Evolutionary conservation across 2,888 invertebrate species (phyloP), one percentile per base, ranked within the genome.

Genomic region (Pterobdella sp.): DNA sequence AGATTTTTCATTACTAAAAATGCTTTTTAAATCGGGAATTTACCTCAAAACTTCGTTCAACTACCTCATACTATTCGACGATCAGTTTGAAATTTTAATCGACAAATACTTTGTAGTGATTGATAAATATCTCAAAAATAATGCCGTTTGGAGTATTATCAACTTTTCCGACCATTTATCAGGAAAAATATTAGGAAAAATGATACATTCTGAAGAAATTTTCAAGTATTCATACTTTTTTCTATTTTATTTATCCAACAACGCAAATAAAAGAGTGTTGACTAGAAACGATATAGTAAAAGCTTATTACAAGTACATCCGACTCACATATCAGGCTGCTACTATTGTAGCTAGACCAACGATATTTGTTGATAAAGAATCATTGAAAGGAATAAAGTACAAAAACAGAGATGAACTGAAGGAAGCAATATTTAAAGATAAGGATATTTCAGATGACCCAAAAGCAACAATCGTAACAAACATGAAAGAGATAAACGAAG

Each of bases 141-240:
- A 22, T 2, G 31, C 18, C 36, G n/a, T 37, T 36, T 67, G 67
- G 67, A 67, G 67, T 26, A 26, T 37, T 22, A 37, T 67, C n/a
- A 37, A 67, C 42, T 67, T 67, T 67, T 67, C 67, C 4, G 34
- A 36, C 37, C 67, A 67, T 34, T 22, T 67, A n/a, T 67, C 67
- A 26, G 67, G 67, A 2, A 18, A n/a, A 2, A 22, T 67, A 22
- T 26, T 10, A 1, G 67, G 67, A 7, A 67, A 67, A n/a, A 35
- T 67, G 26, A 34, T 67, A n/a, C 36, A 42, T 10, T 26, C 42
- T 22, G n/a, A 36, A 4, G 67, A 67, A 29, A 34, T 67, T 37
- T 37, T 37, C 67, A 67, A 67, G 42, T 67, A 36, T 34, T 35
- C 67, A 7, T 67, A 36, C 42, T 67, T 36, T 37, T 67, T 35